Percentiles rank a stretch among this genome's conserved stretches.
These are phyloP conservation scores for Hydractinia symbiolongicarpus DNA, from an alignment of 30 jellyfish, hydroid and myxozoan genomes.

Conservation along the genomic window DNA sequence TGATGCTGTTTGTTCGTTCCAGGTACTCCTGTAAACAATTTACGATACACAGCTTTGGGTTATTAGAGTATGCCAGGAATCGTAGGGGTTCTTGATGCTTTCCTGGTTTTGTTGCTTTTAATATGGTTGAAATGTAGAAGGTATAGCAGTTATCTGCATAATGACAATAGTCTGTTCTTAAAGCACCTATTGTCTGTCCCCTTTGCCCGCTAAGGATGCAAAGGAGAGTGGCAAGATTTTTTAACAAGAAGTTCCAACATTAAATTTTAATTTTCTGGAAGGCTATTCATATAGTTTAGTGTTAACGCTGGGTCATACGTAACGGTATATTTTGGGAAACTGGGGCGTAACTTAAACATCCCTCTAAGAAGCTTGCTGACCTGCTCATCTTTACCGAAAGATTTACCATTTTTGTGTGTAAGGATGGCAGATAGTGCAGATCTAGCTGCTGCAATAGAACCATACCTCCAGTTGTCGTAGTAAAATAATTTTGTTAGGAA, in stretches of 20 bases:
- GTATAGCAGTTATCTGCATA: conserved; percentile 18
- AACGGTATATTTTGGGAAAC: conserved; percentile 34
- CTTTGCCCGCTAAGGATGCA: conserved; percentile 33
- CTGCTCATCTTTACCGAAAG: conserved; percentile 34
- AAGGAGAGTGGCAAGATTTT: conserved; percentile 22
- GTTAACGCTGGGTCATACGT: conserved; percentile 26
- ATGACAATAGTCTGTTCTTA: conserved; percentile 9
- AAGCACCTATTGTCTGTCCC: conserved; percentile 31
- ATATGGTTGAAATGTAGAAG: background rate
- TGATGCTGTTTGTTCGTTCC: conserved; percentile 10
- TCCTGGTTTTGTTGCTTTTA: conserved; percentile 39
- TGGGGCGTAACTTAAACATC: conserved; percentile 28
- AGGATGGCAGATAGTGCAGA: conserved; percentile 36
- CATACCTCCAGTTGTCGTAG: too few relatives aligned
- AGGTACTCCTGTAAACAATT: conserved; percentile 6
- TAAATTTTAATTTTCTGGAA: background rate
- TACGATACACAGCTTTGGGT: conserved; percentile 34
- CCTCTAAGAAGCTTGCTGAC: conserved; percentile 35
- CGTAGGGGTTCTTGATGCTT: conserved; percentile 34
- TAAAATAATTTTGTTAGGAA: too few relatives aligned
- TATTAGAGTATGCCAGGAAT: background rate
- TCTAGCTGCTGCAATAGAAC: conserved; percentile 23
- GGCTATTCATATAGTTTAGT: conserved; percentile 13
- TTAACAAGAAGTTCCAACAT: background rate
- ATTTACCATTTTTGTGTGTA: conserved; percentile 13